phyloP scores from a whole-genome alignment of 2,888 invertebrate species.

The Trichacis sp. region DNA sequence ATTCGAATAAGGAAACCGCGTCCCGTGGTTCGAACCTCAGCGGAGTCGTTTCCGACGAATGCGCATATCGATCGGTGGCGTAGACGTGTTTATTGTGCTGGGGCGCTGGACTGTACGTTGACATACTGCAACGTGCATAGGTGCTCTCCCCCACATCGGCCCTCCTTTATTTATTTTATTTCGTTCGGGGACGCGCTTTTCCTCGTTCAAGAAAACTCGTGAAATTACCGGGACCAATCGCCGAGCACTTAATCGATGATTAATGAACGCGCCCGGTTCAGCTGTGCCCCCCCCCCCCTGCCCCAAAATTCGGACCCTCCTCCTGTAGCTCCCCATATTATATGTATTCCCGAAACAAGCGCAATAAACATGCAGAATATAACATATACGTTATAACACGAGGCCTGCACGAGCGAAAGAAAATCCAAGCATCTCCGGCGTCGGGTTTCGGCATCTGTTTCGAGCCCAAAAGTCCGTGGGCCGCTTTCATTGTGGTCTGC shows the following conservation, averaged over 20 bases:
- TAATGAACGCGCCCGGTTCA: conserved; percentile 53
- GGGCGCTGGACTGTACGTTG: conserved; percentile 67
- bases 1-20: conserved; percentile 27
- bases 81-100: conserved; percentile 57
- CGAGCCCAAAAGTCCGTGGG: too few species aligned
- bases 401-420: too few species aligned
- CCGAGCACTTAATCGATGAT: conserved; percentile 67
- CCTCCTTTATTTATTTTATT: neutral
- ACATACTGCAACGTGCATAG: conserved; percentile 63
- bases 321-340: too few species aligned
- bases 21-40: conserved; percentile 55
- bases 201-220: conserved; percentile 66
- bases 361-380: too few species aligned
- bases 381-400: too few species aligned
- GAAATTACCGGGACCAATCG: conserved; percentile 66
- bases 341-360: neutral
- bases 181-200: conserved; percentile 40
- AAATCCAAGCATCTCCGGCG: too few species aligned
- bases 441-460: too few species aligned
- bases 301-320: conserved; percentile 16
- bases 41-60: conserved; percentile 61
- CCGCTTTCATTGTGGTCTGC: too few species aligned
- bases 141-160: conserved; percentile 27
- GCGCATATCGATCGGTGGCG: conserved; percentile 64
- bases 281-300: neutral